Conservation (phyloP, 1,140 invertebrate species). For the Oedothorax gibbosus region DNA sequence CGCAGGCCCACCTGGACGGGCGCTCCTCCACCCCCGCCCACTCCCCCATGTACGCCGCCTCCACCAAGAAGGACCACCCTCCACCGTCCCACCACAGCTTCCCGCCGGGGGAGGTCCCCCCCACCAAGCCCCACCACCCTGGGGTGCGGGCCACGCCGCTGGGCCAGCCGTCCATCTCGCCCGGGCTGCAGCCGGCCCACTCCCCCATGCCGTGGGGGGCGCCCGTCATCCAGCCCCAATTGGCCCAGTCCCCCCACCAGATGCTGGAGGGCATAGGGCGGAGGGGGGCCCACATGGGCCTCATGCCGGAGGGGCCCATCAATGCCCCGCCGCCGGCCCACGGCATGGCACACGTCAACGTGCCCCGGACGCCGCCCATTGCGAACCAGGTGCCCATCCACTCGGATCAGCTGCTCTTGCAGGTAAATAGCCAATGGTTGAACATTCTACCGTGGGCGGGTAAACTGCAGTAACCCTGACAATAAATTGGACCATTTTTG, state of each 20-base stretch:
- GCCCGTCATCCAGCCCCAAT: neutral
- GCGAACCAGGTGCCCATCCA: slow-evolving; percentile 77
- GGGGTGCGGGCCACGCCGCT: too few species aligned
- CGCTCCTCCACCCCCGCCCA: slow-evolving; percentile 50
- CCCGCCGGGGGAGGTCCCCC: slow-evolving; percentile 33
- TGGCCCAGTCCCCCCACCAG: slow-evolving; percentile 26
- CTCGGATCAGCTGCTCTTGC: neutral
- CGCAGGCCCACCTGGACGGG: slow-evolving; percentile 47
- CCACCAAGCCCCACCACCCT: neutral
- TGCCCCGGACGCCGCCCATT: slow-evolving; percentile 69
- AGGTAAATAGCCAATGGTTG: too few species aligned
- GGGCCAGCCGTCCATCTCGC: slow-evolving; percentile 23
- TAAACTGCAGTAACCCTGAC: too few species aligned
- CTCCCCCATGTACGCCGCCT: slow-evolving; percentile 30
- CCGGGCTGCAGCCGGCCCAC: slow-evolving; percentile 25
- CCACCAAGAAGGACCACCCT: slow-evolving; percentile 27
- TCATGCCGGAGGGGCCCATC: slow-evolving; percentile 31
- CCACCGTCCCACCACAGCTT: slow-evolving; percentile 30
- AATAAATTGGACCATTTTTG: too few species aligned
- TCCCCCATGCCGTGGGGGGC: neutral
- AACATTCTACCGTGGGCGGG: too few species aligned
- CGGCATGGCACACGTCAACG: slow-evolving; percentile 54
- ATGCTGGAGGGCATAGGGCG: neutral
- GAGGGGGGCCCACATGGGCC: slow-evolving; percentile 41
- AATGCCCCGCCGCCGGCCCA: slow-evolving; percentile 63